These are phyloP conservation scores for Myiopsitta monachus DNA, from an alignment of 2,113 vertebrate genomes.

Conservation along the genomic window DNA sequence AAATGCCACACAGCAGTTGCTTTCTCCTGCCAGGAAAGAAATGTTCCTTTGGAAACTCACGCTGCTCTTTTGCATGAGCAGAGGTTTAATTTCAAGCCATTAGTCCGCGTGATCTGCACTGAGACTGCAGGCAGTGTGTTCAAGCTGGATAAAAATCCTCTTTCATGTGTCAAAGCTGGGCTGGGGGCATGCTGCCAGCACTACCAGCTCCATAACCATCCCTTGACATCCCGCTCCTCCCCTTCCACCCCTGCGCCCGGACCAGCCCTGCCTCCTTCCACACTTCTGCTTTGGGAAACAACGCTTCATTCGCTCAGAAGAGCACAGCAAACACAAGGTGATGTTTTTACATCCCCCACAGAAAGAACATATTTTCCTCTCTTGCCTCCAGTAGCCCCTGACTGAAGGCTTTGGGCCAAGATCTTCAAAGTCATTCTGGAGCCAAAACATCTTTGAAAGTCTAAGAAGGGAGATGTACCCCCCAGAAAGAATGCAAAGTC, in stretches of 20 bases:
- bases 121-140: background rate
- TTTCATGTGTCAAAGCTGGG: background rate
- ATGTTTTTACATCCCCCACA: background rate
- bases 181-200: background rate
- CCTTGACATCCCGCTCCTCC: background rate
- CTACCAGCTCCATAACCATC: background rate
- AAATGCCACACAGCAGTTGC: background rate
- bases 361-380: background rate
- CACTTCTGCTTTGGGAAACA: accelerated
- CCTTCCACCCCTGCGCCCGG: background rate
- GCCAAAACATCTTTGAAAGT: background rate
- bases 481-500: background rate
- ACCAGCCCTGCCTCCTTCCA: background rate
- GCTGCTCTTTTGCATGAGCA: background rate
- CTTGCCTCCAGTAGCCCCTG: background rate
- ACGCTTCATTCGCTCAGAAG: background rate
- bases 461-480: background rate
- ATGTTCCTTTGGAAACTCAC: background rate
- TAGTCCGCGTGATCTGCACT: background rate
- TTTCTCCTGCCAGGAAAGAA: background rate
- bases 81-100: background rate
- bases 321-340: background rate
- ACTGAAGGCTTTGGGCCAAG: background rate
- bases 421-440: background rate
- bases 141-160: background rate